Conservation (phyloP, 2,797 vertebrate genomes). For the Ctenosaura bakeri region DNA sequence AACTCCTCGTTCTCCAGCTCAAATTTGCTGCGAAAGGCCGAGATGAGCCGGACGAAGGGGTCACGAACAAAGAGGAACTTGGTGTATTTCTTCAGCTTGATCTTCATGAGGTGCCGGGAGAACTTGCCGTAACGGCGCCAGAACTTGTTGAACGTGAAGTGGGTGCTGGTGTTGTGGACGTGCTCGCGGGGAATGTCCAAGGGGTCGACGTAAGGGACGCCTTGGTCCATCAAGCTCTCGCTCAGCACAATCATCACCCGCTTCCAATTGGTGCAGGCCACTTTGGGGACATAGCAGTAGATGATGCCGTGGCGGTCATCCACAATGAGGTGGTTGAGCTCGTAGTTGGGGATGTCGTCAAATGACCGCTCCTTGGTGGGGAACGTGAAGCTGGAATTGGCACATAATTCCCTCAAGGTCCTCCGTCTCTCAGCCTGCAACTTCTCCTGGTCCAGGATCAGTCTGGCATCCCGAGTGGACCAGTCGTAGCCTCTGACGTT, state of each 20-base stretch:
- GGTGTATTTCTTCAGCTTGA: conserved; percentile 96
- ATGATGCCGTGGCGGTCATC: conserved; percentile 96
- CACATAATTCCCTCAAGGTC: conserved; percentile 86
- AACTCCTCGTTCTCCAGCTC: conserved; percentile 93
- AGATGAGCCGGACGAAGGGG: conserved; percentile 97
- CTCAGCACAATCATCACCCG: conserved; percentile 97
- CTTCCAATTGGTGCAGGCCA: conserved; percentile 99
- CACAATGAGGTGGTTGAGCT: conserved; percentile 96
- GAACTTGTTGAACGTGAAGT: conserved; percentile 97
- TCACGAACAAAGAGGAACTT: conserved; percentile 98
- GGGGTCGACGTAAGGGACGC: conserved; percentile 90
- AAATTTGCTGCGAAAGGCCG: conserved; percentile 97
- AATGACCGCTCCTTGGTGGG: conserved; percentile 94
- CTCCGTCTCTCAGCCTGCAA: conserved; percentile 86
- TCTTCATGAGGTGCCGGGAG: conserved; percentile 94
- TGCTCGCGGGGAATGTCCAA: conserved; percentile 88
- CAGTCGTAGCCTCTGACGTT: conserved; percentile 90
- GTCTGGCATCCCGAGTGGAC: conserved; percentile 80
- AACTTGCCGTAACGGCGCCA: conserved; percentile 96
- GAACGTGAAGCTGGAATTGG: conserved; percentile 87
- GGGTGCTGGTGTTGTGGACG: conserved; percentile 93
- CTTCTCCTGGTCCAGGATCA: conserved; percentile 80
- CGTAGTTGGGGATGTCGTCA: conserved; percentile 96
- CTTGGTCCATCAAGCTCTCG: conserved; percentile 89
- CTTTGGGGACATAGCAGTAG: conserved; percentile 99